Conservation (phyloP, 1,140 invertebrate genomes). For the Drosophila carrolli region DNA sequence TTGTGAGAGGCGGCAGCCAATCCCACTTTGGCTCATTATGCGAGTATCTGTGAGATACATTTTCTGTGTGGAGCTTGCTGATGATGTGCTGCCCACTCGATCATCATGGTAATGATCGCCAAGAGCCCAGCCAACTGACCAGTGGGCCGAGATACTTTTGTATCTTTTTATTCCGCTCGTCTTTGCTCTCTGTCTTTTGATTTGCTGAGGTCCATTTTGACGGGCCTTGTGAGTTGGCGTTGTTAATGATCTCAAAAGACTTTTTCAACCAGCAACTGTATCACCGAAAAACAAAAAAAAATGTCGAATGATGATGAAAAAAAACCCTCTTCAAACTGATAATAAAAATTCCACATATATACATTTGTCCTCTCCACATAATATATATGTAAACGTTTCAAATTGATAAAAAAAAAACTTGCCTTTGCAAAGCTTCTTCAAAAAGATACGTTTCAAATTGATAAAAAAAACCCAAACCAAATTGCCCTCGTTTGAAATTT, state of each 20-base stretch:
- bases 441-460: not conserved
- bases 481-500: not conserved
- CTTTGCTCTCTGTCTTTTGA: conserved; percentile 13
- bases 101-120: conserved; percentile 47
- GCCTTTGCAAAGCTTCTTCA: not conserved
- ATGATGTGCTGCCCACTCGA: conserved; percentile 54
- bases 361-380: not conserved
- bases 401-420: too few relatives aligned
- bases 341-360: not conserved
- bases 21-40: conserved; percentile 46
- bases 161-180: conserved; percentile 34
- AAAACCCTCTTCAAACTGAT: not conserved
- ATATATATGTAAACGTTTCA: not conserved
- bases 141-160: conserved; percentile 39
- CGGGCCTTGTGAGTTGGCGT: conserved; percentile 31
- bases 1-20: conserved; percentile 44
- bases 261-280: conserved; percentile 28
- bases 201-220: conserved; percentile 38
- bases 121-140: conserved; percentile 32
- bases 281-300: not conserved
- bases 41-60: conserved; percentile 50
- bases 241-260: conserved; percentile 40
- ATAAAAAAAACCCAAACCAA: not conserved
- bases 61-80: conserved; percentile 28
- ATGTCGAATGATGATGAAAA: not conserved